Evolutionary conservation across 1,140 invertebrate genomes (phyloP).

Genomic region (Stegodyphus mimosarum): DNA sequence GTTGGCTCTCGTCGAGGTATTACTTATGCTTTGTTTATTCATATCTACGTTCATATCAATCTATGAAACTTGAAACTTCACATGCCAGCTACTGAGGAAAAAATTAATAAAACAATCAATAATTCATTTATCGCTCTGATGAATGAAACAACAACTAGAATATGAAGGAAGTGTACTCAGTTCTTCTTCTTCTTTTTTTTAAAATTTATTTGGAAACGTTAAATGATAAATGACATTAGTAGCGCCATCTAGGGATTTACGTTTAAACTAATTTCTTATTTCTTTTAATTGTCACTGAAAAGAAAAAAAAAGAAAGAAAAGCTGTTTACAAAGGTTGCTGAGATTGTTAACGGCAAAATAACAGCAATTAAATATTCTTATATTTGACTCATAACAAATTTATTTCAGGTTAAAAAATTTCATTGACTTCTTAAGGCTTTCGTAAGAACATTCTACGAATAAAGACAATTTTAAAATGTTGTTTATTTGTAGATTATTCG

Average conservation of each 20-base stretch:
- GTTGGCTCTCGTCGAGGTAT: conserved; percentile 36
- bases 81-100: background rate
- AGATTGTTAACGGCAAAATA: too few relatives aligned
- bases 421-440: too few relatives aligned
- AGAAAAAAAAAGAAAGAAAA: too few relatives aligned
- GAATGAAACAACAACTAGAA: conserved; percentile 15
- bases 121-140: conserved; percentile 6
- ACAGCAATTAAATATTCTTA: too few relatives aligned
- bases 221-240: conserved; percentile 51
- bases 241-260: conserved; percentile 37
- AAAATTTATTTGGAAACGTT: background rate
- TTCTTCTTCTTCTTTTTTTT: background rate
- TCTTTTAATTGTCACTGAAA: background rate
- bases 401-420: too few relatives aligned
- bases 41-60: conserved; percentile 15
- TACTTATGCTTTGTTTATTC: conserved; percentile 52
- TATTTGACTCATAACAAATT: too few relatives aligned
- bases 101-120: background rate
- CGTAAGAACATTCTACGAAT: too few relatives aligned
- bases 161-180: background rate
- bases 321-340: too few relatives aligned
- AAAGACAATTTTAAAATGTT: too few relatives aligned
- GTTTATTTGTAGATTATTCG: too few relatives aligned
- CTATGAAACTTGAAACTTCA: background rate
- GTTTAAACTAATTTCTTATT: background rate